Evolutionary conservation across 2,113 vertebrate genomes (phyloP), one percentile per base, ranked within the genome.

Genomic region (Cacatua alba): DNA sequence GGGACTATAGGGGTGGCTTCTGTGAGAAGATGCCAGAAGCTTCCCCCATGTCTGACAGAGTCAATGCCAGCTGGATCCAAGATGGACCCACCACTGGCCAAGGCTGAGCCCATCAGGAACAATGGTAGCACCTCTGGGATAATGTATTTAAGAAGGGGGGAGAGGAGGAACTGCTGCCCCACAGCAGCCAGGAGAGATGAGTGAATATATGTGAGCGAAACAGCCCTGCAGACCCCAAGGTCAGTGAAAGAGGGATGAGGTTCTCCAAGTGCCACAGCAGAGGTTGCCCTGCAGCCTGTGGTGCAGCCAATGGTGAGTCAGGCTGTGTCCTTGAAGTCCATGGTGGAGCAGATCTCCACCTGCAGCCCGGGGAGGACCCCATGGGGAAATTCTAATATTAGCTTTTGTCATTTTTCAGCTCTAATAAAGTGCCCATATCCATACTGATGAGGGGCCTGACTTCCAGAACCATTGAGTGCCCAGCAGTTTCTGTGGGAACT

Each of bases 71-170:
- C 26, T 1, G 0, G 39, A 18, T 62, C 21, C 26, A 15, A 44
- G 53, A 46, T 0, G 0, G 46, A 71, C 46, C 12, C 1, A 3
- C 63, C 0, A 0, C 31, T 35, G 53, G 53, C 21, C 44, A 37
- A 43, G 31, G 44, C 53, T 2, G 15, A 86, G 29, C 18, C 18
- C 15, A 17, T 21, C 51, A 49, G 23, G 1, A 3, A 23, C 1
- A 6, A 43, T 4, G 51, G 62, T 18, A 57, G 60, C 1, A 0
- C 15, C 52, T 51, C 35, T 49, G 44, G 9, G 10, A 28, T 20
- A 37, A 39, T 2, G 7, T 11, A n/a, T 33, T 41, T 28, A 29
- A 67, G 35, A 28, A 48, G 13, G 48, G 11, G 44, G 35, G 41
- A 41, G 41, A 10, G 13, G 13, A 41, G 41, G 41, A 9, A 20